These are phyloP conservation scores for Aphis craccivora DNA, from an alignment of 1,140 invertebrate species.

Conservation along the genomic window DNA sequence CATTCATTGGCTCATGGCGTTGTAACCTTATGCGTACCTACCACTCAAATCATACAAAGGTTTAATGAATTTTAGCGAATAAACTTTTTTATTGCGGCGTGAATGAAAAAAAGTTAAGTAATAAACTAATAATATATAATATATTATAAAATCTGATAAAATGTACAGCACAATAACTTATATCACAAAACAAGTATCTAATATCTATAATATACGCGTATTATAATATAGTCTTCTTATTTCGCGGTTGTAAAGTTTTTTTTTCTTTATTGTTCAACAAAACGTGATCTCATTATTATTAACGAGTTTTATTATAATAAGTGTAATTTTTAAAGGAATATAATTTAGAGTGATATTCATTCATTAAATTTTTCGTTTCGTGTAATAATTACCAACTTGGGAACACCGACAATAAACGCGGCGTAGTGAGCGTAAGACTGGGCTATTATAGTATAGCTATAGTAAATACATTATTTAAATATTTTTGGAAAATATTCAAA, in stretches of 20 bases:
- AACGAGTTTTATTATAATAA: neutral
- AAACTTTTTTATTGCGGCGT: neutral
- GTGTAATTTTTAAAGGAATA: neutral
- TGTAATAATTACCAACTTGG: neutral
- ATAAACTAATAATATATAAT: neutral
- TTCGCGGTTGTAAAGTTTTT: neutral
- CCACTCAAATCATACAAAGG: neutral
- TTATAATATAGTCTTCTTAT: neutral
- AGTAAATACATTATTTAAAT: neutral
- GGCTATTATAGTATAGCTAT: neutral
- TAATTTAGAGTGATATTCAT: slow-evolving; percentile 13
- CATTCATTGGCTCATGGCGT: neutral
- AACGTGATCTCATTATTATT: neutral
- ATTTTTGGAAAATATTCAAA: slow-evolving; percentile 26
- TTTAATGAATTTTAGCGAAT: neutral
- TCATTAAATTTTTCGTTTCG: neutral
- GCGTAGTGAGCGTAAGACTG: neutral
- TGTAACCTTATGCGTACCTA: neutral
- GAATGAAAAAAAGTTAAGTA: neutral
- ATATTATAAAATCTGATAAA: neutral
- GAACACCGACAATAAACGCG: slow-evolving; percentile 3
- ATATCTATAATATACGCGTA: neutral
- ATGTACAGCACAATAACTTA: neutral
- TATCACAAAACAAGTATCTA: neutral
- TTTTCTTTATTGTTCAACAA: neutral